phyloP scores from a whole-genome alignment of 2,888 invertebrate genomes.

The Dyspetes luteomarginatus region DNA sequence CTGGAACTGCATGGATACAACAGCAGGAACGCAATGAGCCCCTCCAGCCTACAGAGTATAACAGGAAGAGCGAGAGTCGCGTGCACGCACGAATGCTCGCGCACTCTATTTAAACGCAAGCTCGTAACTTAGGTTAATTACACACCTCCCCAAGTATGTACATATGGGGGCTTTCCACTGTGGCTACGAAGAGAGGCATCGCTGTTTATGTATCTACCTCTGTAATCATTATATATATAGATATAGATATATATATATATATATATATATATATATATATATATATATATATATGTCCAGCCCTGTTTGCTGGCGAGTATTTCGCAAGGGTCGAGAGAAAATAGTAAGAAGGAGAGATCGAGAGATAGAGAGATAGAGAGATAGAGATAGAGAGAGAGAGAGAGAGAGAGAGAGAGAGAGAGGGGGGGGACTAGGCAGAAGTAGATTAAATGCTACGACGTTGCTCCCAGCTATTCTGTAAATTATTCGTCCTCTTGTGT shows the following conservation, averaged over 20 bases:
- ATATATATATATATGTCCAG: constrained; percentile 49
- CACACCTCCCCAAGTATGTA: constrained; percentile 35
- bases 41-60: background rate
- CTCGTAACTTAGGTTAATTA: constrained; percentile 69
- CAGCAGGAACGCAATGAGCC: background rate
- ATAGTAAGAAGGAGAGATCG: constrained; percentile 39
- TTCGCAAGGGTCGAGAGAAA: constrained; percentile 53
- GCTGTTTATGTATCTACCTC: constrained; percentile 4
- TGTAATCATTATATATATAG: background rate
- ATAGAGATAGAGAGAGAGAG: constrained; percentile 15
- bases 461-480: constrained; percentile 68
- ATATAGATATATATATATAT: constrained; percentile 42
- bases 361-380: constrained; percentile 29
- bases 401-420: constrained; percentile 26
- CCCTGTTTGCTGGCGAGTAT: constrained; percentile 27
- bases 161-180: constrained; percentile 34
- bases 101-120: constrained; percentile 60
- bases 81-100: constrained; percentile 58
- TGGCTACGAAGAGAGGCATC: background rate
- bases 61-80: constrained; percentile 17
- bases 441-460: constrained; percentile 68
- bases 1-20: constrained; percentile 53
- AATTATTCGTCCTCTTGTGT: constrained; percentile 66
- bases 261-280: constrained; percentile 9
- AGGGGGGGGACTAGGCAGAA: constrained; percentile 39